A percentile compares a stretch with the other conserved stretches of the same genome.
Evolutionary conservation across 2,888 invertebrate species (phyloP).

Genomic region (Drosophila paramelanica): DNA sequence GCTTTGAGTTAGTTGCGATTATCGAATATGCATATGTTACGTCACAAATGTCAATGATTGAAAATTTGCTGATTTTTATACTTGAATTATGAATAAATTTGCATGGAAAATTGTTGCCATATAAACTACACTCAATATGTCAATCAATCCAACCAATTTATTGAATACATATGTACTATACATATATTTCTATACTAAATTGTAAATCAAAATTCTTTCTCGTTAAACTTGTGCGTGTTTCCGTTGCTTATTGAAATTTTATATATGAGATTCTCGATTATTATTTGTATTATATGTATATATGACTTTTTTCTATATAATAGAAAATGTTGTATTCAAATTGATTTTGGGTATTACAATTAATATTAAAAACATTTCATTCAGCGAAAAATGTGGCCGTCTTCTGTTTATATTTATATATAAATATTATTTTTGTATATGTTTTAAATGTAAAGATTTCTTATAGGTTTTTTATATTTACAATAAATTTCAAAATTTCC

Average conservation of each 20-base stretch:
- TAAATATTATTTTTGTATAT: conserved; percentile 17
- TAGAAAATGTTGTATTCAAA: conserved; percentile 67
- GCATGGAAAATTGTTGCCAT: conserved; percentile 19
- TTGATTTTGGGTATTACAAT: conserved; percentile 41
- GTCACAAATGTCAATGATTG: conserved; percentile 51
- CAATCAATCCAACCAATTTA: conserved; percentile 37
- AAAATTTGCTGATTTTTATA: conserved; percentile 29
- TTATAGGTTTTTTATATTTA: conserved; percentile 41
- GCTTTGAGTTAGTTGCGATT: conserved; percentile 47
- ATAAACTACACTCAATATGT: conserved; percentile 20
- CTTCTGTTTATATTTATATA: conserved; percentile 9
- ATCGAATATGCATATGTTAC: conserved; percentile 61
- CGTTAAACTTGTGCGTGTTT: conserved; percentile 70
- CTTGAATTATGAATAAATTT: conserved; percentile 44
- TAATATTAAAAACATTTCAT: conserved; percentile 63
- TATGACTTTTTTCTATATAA: conserved; percentile 68
- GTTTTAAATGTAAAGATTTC: conserved; percentile 34
- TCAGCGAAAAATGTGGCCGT: conserved; percentile 49
- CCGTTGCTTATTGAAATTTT: conserved; percentile 49
- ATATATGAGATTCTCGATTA: conserved; percentile 23
- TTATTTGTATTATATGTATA: conserved; percentile 23
- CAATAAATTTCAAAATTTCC: conserved; percentile 48
- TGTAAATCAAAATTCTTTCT: conserved; percentile 15
- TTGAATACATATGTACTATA: conserved; percentile 7
- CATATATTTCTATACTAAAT: conserved; percentile 5